Evolutionary conservation across 2,888 invertebrate species (phyloP).

Genomic region (Andrena flavipes): DNA sequence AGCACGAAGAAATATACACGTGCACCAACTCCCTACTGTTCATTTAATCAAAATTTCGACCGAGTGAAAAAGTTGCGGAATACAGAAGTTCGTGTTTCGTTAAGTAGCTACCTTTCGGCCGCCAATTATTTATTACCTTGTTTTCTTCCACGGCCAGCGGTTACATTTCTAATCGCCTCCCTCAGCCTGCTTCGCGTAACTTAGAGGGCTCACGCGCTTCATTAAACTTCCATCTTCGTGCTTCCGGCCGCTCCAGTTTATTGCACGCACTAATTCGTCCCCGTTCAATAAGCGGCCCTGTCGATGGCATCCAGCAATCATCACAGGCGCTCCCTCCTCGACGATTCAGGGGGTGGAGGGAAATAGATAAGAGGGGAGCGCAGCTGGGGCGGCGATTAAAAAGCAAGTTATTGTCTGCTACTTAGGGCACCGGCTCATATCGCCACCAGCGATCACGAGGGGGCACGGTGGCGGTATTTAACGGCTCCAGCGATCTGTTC

Average conservation of each 20-base stretch:
- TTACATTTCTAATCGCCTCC: slow-evolving; percentile 15
- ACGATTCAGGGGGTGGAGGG: neutral
- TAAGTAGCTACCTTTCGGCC: neutral
- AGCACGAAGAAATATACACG: neutral
- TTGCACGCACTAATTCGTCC: slow-evolving; percentile 23
- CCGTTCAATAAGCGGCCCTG: neutral
- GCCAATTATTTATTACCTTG: slow-evolving; percentile 16
- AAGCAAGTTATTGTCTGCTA: slow-evolving; percentile 13
- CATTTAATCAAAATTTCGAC: neutral
- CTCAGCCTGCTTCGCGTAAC: too few species aligned
- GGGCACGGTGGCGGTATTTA: slow-evolving; percentile 26
- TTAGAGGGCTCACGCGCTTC: slow-evolving; percentile 35
- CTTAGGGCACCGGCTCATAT: slow-evolving; percentile 12
- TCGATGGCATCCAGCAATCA: slow-evolving; percentile 13
- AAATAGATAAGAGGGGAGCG: neutral
- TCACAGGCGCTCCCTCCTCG: neutral
- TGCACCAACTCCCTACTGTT: too few species aligned
- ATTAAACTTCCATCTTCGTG: slow-evolving; percentile 30
- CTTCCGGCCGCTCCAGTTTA: slow-evolving; percentile 2
- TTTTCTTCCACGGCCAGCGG: neutral
- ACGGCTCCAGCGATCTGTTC: slow-evolving; percentile 37
- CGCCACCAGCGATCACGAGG: slow-evolving; percentile 18
- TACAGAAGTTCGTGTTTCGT: neutral
- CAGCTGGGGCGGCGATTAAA: slow-evolving; percentile 3
- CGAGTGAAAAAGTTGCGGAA: neutral